A percentile compares a stretch with the other conserved stretches of the same genome.
These are phyloP conservation scores for Rhopilema esculentum DNA, from an alignment of 30 jellyfish, hydroid and myxozoan genomes.

Conservation along the genomic window DNA sequence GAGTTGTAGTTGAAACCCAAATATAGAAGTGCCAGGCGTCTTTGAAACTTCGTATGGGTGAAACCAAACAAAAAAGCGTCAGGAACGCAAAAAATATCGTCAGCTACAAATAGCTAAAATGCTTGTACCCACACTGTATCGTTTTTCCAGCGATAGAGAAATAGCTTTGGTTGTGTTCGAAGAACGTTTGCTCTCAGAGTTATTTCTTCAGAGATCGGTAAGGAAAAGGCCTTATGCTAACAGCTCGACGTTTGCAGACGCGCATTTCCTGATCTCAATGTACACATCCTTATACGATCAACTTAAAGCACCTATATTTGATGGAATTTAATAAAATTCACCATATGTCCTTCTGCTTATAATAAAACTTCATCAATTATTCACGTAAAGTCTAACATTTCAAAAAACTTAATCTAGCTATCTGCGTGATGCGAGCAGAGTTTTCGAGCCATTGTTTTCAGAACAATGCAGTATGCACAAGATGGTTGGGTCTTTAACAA, in stretches of 20 bases:
- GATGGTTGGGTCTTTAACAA: constrained; percentile 57
- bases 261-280: constrained; percentile 77
- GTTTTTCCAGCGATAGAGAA: background rate
- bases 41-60: background rate
- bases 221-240: constrained; percentile 77
- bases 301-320: constrained; percentile 66
- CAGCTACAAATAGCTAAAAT: background rate
- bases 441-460: constrained; percentile 46
- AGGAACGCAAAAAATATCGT: background rate
- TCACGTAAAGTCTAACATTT: constrained; percentile 71
- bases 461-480: constrained; percentile 60
- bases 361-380: constrained; percentile 57
- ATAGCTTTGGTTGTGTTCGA: background rate
- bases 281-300: constrained; percentile 74
- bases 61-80: no score
- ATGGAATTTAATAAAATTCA: constrained; percentile 75
- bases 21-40: background rate
- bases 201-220: constrained; percentile 27
- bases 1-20: no score
- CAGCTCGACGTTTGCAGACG: constrained; percentile 50
- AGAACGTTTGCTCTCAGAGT: background rate
- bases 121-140: background rate
- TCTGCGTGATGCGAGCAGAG: constrained; percentile 68
- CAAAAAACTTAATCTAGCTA: constrained; percentile 76
- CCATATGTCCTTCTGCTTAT: constrained; percentile 85